Base-by-base conservation (phyloP, 2,797 vertebrate genomes). In the Sylvia borin region DNA sequence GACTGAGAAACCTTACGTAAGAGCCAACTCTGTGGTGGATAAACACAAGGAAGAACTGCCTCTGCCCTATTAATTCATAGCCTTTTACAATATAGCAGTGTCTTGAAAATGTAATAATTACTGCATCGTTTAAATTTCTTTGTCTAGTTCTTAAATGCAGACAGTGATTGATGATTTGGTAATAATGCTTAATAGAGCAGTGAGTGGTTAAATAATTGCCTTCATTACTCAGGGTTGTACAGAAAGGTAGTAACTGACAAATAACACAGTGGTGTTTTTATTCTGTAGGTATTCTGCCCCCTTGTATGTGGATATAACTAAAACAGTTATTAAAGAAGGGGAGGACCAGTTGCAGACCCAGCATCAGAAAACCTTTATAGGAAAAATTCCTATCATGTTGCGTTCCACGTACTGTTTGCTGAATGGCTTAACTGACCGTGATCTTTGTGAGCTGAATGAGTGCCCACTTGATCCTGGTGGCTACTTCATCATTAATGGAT, bases 401-500 rank as follows among this genome's bases (percentile, higher is more conserved):
- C 99, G 99, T 83, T 99, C 99, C 64, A 99, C 99, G 0, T 99
- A 99, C 97, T 99, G 99, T 92, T 97, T 99, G 27, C 97, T 99
- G 79, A 99, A 99, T 9, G 99, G 99, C 73, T 97, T 99, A 82
- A 99, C 99, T 1, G 99, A 99, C 85, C 97, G 99, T 97, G 99
- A 99, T 92, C 98, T 99, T 51, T 99, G 99, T 87, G 99, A 99
- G 94, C 98, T 99, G 86, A 99, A 99, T 26, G 99, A 99, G 92
- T 99, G 99, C 89, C 99, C 99, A 0, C 98, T 99, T 42, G 99
- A 99, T 96, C 99, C 99, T 1, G 99, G 99, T 21, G 99, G 99
- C 36, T 99, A 99, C 96, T 99, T 99, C 92, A 99, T 99, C 97
- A 99, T 99, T 97, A 99, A 99, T 81, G 99, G 99, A 87, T 99